Evolutionary conservation across 1,140 invertebrate species (phyloP), one percentile per base, ranked within the genome.

Genomic region (Lerema accius): DNA sequence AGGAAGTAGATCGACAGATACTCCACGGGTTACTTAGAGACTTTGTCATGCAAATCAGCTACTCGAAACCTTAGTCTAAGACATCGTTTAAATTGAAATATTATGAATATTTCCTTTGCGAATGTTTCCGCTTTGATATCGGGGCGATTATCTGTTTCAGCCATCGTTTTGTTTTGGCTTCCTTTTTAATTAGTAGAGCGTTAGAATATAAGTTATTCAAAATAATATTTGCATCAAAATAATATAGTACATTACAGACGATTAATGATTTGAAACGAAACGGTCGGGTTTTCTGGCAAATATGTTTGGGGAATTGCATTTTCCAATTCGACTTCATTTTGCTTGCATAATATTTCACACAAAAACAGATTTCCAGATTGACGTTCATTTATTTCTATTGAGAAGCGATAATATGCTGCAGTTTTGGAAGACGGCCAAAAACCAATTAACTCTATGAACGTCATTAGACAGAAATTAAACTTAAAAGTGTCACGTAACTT

Each of bases 11-110:
- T 58, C 42, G 55, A 65, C 63, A 60, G 60, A 76, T 78, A 73
- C 72, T 74, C 64, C 55, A 56, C 65, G 71, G 72, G 76, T 78
- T 76, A 71, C 67, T 78, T 79, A 73, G 69, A 65, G 65, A 72
- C 81, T 85, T 85, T 87, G 78, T 81, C 78, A 87, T 87, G 82
- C 69, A 85, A 87, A 87, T 85, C 71, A 81, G 69, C 76, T 62
- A 72, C 73, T 79, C 73, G 71, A 76, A 76, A 71, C 71, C 65
- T 67, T 67, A 60, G 67, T 61, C 63, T 32, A 69, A 73, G 75
- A 64, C 55, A 59, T 61, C 58, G 75, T 80, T 81, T 75, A 77
- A 82, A 84, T 75, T 80, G 69, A 77, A 81, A 82, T 78, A 80
- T 80, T 77, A 64, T 78, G 78, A 78, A 82, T 78, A 74, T 78